Percentiles rank a stretch among this genome's conserved stretches.
These are phyloP conservation scores for Acipenser ruthenus DNA, from an alignment of 2,797 vertebrate genomes.

Conservation along the genomic window DNA sequence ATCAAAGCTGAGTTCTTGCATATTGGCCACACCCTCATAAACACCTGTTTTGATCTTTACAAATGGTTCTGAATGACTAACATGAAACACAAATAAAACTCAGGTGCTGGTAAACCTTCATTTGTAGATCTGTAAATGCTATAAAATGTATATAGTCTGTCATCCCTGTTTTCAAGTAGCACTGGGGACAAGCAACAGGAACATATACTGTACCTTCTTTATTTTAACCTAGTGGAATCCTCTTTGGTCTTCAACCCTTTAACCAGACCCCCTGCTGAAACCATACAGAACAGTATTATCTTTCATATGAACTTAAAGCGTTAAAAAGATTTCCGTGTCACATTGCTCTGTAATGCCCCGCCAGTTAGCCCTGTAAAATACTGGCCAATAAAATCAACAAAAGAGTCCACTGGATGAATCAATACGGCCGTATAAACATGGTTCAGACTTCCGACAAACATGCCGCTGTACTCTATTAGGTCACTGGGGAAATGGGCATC, in stretches of 20 bases:
- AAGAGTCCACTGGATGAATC: conserved; percentile 25
- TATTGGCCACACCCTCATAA: too few species aligned
- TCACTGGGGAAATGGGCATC: not conserved
- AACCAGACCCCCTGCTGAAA: conserved; percentile 11
- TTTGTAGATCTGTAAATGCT: too few species aligned
- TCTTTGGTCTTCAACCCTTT: not conserved
- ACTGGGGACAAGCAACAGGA: too few species aligned
- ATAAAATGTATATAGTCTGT: too few species aligned
- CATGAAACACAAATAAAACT: too few species aligned
- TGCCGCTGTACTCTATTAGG: not conserved
- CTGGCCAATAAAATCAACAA: conserved; percentile 27
- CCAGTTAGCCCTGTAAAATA: conserved; percentile 20
- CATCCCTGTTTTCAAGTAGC: too few species aligned
- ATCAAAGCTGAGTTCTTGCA: too few species aligned
- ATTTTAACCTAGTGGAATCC: too few species aligned
- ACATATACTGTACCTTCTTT: too few species aligned
- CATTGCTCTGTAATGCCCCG: conserved; percentile 10
- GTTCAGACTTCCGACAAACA: conserved; percentile 16
- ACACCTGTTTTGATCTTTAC: too few species aligned
- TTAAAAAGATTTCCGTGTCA: conserved; percentile 20
- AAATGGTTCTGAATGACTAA: too few species aligned
- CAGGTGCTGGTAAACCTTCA: too few species aligned
- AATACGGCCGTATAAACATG: conserved; percentile 16
- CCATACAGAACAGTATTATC: conserved; percentile 8
- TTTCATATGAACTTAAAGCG: conserved; percentile 11